Evolutionary conservation across 2,888 invertebrate species (phyloP).

Genomic region (Agrotis puta): DNA sequence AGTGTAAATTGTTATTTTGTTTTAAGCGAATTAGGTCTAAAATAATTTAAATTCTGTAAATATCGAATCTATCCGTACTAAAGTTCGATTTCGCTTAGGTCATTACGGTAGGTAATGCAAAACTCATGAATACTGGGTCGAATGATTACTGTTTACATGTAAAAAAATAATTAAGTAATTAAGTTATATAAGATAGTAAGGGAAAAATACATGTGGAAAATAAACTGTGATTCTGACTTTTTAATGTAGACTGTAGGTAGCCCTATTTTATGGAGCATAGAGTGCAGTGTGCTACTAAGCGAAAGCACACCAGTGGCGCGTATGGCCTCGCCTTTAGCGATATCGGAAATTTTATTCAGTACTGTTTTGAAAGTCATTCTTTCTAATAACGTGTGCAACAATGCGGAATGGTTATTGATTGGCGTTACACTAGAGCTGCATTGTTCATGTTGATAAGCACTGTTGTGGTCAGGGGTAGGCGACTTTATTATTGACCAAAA

Average conservation of each 20-base stretch:
- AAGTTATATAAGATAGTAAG: constrained; percentile 80
- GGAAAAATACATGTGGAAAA: constrained; percentile 88
- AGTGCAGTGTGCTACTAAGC: constrained; percentile 72
- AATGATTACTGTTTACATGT: constrained; percentile 85
- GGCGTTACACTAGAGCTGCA: constrained; percentile 47
- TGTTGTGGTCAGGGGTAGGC: constrained; percentile 38
- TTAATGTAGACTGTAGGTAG: constrained; percentile 89
- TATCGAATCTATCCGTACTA: constrained; percentile 87
- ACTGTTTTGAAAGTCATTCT: constrained; percentile 42
- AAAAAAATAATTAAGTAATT: constrained; percentile 80
- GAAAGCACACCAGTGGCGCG: constrained; percentile 64
- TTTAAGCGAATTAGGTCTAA: constrained; percentile 89
- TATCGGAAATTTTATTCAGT: constrained; percentile 60
- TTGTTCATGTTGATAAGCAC: constrained; percentile 39
- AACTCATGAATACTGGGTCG: constrained; percentile 86
- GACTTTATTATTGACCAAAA: constrained; percentile 35
- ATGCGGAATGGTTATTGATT: constrained; percentile 38
- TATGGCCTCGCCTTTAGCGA: constrained; percentile 67
- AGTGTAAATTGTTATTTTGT: constrained; percentile 91
- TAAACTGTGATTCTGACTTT: constrained; percentile 91
- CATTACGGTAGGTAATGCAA: constrained; percentile 88
- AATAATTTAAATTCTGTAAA: constrained; percentile 90
- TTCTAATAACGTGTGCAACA: constrained; percentile 40
- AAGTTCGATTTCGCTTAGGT: constrained; percentile 87
- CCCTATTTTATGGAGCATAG: constrained; percentile 80